A percentile compares a stretch with the other conserved stretches of the same genome.
Evolutionary conservation across 2,888 invertebrate genomes (phyloP).

Genomic region (Calliphora vomitoria): DNA sequence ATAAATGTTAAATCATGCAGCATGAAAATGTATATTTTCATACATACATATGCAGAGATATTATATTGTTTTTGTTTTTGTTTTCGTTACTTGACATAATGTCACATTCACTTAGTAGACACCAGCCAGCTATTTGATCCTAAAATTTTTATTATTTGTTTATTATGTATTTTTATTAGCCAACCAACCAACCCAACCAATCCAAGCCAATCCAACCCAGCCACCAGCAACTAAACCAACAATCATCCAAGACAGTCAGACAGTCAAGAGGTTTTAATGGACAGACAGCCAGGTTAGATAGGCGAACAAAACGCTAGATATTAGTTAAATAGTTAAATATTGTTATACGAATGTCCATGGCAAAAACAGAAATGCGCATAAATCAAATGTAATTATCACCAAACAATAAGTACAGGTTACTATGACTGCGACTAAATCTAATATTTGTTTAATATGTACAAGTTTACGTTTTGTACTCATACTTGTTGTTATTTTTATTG

Average conservation of each 20-base stretch:
- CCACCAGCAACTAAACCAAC: conserved; percentile 1
- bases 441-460: conserved; percentile 55
- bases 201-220: background rate
- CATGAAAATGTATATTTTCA: conserved; percentile 35
- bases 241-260: conserved; percentile 6
- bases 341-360: conserved; percentile 40
- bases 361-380: conserved; percentile 62
- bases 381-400: conserved; percentile 72
- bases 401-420: conserved; percentile 41
- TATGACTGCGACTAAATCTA: conserved; percentile 22
- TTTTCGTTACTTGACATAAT: conserved; percentile 53
- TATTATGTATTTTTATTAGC: conserved; percentile 25
- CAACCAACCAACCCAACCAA: conserved; percentile 7
- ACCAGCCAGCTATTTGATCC: conserved; percentile 44
- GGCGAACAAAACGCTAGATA: conserved; percentile 53
- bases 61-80: background rate
- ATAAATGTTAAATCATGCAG: conserved; percentile 61
- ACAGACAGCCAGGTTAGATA: conserved; percentile 48
- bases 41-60: background rate
- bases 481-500: conserved; percentile 33
- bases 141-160: conserved; percentile 59
- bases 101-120: conserved; percentile 64
- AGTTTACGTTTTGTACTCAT: conserved; percentile 49
- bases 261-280: background rate
- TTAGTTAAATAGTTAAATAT: conserved; percentile 56